Conservation (phyloP, 2,797 vertebrate species). For the Lemur catta region DNA sequence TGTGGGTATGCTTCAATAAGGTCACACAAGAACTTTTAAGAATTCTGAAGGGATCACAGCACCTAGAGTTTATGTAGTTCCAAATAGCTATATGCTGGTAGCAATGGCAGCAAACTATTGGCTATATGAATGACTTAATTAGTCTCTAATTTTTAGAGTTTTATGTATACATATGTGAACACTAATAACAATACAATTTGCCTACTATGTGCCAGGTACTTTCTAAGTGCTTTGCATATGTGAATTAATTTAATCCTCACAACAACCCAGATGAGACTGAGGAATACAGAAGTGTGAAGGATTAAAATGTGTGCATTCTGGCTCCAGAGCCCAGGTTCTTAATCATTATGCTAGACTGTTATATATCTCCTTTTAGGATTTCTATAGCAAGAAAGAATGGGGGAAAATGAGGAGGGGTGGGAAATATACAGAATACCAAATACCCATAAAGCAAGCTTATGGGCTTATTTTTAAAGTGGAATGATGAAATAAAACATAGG, state of each 20-base stretch:
- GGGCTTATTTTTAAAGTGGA: conserved; percentile 11
- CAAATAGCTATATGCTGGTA: neutral
- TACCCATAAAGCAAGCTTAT: neutral
- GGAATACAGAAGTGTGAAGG: neutral
- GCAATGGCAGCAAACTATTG: neutral
- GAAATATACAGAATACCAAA: neutral
- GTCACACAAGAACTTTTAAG: neutral
- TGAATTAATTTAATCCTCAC: conserved; percentile 18
- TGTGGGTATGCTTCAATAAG: neutral
- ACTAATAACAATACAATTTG: neutral
- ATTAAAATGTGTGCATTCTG: neutral
- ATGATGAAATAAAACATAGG: neutral
- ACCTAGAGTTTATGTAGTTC: neutral
- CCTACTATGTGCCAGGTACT: neutral
- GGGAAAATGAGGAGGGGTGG: neutral
- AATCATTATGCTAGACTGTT: neutral
- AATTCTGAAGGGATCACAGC: conserved; percentile 1
- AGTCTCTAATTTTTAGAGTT: neutral
- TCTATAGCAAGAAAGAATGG: neutral
- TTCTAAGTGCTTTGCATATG: neutral
- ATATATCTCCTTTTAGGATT: neutral
- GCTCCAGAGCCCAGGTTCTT: neutral
- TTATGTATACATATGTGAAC: neutral
- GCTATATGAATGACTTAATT: neutral
- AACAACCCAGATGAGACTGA: neutral